Evolutionary conservation across 2,113 vertebrate species (phyloP).

Genomic region (Megaleporinus macrocephalus): DNA sequence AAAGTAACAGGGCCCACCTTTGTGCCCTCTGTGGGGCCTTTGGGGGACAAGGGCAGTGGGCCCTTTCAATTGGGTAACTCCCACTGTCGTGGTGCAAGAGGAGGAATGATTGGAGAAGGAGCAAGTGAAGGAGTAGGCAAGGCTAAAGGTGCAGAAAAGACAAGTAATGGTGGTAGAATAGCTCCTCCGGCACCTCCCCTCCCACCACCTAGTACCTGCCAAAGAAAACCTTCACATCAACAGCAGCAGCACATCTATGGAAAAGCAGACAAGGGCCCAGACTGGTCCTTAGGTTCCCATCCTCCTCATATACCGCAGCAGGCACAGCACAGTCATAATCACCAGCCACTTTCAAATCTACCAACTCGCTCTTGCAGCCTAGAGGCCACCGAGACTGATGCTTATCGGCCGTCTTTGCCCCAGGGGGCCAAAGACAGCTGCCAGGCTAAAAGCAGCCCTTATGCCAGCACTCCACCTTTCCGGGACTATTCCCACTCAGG

Average conservation of each 20-base stretch:
- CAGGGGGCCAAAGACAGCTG: conserved; percentile 75
- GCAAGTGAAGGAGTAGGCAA: conserved; percentile 63
- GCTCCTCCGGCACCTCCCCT: conserved; percentile 54
- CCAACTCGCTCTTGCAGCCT: conserved; percentile 78
- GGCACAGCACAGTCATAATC: conserved; percentile 53
- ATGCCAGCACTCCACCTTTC: conserved; percentile 77
- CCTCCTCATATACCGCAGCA: conserved; percentile 43
- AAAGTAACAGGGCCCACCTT: conserved; percentile 87
- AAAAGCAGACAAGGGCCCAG: conserved; percentile 83
- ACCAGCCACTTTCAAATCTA: conserved; percentile 63
- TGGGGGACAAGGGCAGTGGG: conserved; percentile 81
- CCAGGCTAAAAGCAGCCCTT: conserved; percentile 74
- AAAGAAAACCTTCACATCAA: conserved; percentile 73
- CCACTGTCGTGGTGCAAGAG: conserved; percentile 79
- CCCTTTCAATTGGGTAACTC: conserved; percentile 79
- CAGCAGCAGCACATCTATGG: conserved; percentile 77
- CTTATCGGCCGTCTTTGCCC: conserved; percentile 77
- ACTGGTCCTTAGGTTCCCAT: conserved; percentile 75
- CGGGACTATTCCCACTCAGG: conserved; percentile 84
- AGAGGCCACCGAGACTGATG: conserved; percentile 74
- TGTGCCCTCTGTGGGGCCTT: conserved; percentile 88
- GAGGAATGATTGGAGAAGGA: conserved; percentile 68
- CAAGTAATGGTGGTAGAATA: conserved; percentile 50
- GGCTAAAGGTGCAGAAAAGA: conserved; percentile 47
- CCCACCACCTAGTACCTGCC: conserved; percentile 70